Evolutionary conservation across 2,113 vertebrate species (phyloP).

Genomic region (Rutilus rutilus): DNA sequence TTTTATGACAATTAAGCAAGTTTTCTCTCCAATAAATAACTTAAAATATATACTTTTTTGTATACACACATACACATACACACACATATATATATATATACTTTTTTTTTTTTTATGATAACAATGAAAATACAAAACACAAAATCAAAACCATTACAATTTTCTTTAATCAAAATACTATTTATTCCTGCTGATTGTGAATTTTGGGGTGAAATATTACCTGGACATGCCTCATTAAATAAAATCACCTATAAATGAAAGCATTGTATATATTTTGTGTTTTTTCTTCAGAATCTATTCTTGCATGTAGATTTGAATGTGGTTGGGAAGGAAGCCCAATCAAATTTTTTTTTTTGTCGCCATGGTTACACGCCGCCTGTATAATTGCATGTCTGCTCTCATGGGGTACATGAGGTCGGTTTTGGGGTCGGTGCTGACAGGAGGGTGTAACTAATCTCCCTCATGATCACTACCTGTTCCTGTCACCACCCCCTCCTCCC

Average conservation of each 20-base stretch:
- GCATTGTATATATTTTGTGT: neutral
- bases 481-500: slow-evolving; percentile 64
- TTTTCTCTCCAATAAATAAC: neutral
- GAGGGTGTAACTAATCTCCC: slow-evolving; percentile 54
- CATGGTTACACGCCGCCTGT: slow-evolving; percentile 23
- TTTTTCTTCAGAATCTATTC: neutral
- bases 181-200: neutral
- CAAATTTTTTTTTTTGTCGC: slow-evolving; percentile 4
- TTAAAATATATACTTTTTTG: no score
- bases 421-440: slow-evolving; percentile 8
- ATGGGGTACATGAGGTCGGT: slow-evolving; percentile 41
- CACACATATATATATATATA: no score
- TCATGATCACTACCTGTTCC: slow-evolving; percentile 69
- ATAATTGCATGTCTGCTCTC: slow-evolving; percentile 31
- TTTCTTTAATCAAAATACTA: neutral
- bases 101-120: neutral
- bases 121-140: neutral
- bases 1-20: neutral
- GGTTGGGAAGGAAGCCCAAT: slow-evolving; percentile 21
- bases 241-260: neutral
- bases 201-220: neutral
- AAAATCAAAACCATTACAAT: no score
- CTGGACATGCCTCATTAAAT: no score
- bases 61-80: no score
- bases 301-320: neutral